These are phyloP conservation scores for Distichodus sexfasciatus DNA, from an alignment of 2,797 vertebrate species.

Conservation along the genomic window DNA sequence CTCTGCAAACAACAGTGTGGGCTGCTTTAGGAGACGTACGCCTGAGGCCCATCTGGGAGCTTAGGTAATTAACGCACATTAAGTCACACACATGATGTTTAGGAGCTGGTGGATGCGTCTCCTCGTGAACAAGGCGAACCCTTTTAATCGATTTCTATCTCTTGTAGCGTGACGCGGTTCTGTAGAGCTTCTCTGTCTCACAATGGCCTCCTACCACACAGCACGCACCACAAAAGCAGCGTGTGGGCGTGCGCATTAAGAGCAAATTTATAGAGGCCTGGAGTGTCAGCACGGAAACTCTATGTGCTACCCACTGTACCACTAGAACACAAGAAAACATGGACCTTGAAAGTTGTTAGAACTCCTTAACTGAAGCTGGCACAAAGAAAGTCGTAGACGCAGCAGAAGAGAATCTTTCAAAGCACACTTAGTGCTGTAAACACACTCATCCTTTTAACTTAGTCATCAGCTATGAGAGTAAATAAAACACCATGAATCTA, in stretches of 20 bases:
- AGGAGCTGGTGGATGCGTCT: background rate
- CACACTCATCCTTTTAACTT: background rate
- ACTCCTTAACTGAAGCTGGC: background rate
- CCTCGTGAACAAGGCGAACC: slow-evolving; percentile 1
- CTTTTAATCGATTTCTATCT: slow-evolving; percentile 23
- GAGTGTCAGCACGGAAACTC: slow-evolving; percentile 27
- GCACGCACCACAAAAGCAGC: slow-evolving; percentile 37
- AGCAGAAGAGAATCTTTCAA: background rate
- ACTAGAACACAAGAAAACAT: slow-evolving; percentile 14
- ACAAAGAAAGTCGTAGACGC: background rate
- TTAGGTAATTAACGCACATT: slow-evolving; percentile 38
- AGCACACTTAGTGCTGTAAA: background rate
- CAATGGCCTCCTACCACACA: slow-evolving; percentile 54
- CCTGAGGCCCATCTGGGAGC: slow-evolving; percentile 26
- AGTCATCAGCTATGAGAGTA: too few species aligned
- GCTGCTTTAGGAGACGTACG: background rate
- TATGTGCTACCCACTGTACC: slow-evolving; percentile 32
- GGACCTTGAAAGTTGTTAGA: slow-evolving; percentile 19
- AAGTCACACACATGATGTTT: slow-evolving; percentile 31
- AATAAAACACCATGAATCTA: too few species aligned
- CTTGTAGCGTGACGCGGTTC: slow-evolving; percentile 26
- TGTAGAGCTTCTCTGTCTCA: slow-evolving; percentile 36
- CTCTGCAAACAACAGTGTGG: background rate
- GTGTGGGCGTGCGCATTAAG: slow-evolving; percentile 42
- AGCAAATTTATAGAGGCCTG: slow-evolving; percentile 42